Evolutionary conservation across 2,113 vertebrate species (phyloP).

Genomic region (Octodon degus): DNA sequence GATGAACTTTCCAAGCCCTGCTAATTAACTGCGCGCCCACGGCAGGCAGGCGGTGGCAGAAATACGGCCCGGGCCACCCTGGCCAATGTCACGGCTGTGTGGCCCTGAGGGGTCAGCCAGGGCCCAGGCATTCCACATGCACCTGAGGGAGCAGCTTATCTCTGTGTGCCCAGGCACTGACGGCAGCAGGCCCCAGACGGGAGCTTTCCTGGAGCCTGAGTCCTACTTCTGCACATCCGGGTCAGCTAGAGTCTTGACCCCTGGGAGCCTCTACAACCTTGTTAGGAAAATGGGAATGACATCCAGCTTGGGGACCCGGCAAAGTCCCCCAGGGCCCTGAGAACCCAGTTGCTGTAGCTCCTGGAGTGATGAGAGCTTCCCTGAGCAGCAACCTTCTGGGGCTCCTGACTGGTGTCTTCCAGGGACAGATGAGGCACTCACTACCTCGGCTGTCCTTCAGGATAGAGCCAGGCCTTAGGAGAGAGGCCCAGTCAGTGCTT

Average conservation of each 20-base stretch:
- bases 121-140: background rate
- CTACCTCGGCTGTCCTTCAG: background rate
- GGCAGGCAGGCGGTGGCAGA: background rate
- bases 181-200: fast-evolving
- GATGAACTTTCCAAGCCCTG: conserved; percentile 90
- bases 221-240: background rate
- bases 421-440: no score
- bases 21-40: conserved; percentile 90
- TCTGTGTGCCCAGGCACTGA: background rate
- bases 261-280: background rate
- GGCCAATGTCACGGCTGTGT: background rate
- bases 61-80: background rate
- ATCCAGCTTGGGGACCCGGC: background rate
- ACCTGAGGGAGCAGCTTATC: background rate
- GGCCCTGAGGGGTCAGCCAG: background rate
- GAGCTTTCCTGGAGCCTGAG: background rate
- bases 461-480: background rate
- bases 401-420: background rate
- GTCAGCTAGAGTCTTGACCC: background rate
- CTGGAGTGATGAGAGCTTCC: background rate
- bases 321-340: background rate
- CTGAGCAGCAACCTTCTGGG: background rate
- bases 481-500: background rate
- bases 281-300: background rate
- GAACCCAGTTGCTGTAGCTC: no score